These are phyloP conservation scores for Crypturellus undulatus DNA, from an alignment of 2,113 vertebrate species.

Conservation along the genomic window DNA sequence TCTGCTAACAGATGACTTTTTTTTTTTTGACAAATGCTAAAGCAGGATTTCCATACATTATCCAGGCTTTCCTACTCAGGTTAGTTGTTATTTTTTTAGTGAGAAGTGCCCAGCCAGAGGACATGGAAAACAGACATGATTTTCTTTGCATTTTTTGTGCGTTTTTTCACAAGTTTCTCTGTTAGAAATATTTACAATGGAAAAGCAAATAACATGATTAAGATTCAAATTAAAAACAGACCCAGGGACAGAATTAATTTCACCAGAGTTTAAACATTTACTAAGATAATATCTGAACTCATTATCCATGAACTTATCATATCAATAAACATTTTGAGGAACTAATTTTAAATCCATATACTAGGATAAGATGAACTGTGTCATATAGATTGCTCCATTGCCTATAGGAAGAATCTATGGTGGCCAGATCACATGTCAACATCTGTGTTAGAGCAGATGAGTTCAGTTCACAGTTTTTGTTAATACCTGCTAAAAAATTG, in stretches of 20 bases:
- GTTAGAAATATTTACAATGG: neutral
- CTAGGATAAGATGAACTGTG: neutral
- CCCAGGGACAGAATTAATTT: neutral
- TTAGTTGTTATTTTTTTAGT: neutral
- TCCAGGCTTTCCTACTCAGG: neutral
- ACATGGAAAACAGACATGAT: neutral
- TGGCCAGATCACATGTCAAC: neutral
- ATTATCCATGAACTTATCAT: neutral
- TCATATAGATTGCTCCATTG: neutral
- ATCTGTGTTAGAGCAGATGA: neutral
- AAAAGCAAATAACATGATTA: neutral
- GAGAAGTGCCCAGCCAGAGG: neutral
- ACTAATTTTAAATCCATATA: neutral
- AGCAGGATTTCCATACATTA: neutral
- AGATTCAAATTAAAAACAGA: conserved; percentile 41
- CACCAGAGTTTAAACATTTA: neutral
- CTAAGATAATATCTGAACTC: neutral
- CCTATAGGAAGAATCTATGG: neutral
- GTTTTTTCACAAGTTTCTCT: neutral
- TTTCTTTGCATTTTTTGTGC: neutral
- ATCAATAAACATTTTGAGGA: neutral
- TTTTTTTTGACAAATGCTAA: conserved; percentile 55
- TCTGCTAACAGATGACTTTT: conserved; percentile 40
- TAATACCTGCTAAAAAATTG: neutral
- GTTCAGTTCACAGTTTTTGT: neutral